Evolutionary conservation across 2,113 vertebrate species (phyloP).

Genomic region (Rhynchopsitta pachyrhyncha): DNA sequence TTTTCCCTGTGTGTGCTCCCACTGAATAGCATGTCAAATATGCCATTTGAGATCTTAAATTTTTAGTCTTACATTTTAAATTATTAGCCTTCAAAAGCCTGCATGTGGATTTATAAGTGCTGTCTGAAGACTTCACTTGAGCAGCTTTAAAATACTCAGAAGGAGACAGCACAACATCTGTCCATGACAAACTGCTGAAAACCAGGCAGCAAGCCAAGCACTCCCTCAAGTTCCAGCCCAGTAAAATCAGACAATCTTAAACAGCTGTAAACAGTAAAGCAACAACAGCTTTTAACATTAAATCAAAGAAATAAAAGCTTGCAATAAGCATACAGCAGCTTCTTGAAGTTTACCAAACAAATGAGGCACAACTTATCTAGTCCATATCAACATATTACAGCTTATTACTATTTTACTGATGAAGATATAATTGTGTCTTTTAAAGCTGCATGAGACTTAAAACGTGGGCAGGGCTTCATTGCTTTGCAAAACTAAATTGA

Average conservation of each 20-base stretch:
- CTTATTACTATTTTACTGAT: neutral
- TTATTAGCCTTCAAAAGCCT: constrained; percentile 50
- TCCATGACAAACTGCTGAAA: constrained; percentile 53
- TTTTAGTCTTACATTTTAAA: constrained; percentile 26
- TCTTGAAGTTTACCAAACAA: neutral
- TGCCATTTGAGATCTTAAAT: neutral
- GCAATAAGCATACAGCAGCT: neutral
- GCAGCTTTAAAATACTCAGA: constrained; percentile 45
- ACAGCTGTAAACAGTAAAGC: constrained; percentile 37
- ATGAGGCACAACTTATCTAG: neutral
- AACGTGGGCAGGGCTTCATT: neutral
- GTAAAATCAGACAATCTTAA: neutral
- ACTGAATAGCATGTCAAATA: neutral
- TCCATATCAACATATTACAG: neutral
- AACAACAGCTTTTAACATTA: constrained; percentile 3
- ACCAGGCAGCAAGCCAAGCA: constrained; percentile 54
- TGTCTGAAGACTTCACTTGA: constrained; percentile 62
- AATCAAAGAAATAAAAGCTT: constrained; percentile 22
- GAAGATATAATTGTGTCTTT: neutral
- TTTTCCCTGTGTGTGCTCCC: neutral
- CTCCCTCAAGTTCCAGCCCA: constrained; percentile 19
- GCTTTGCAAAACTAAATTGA: neutral
- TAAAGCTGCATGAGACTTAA: neutral
- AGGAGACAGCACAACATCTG: constrained; percentile 63
- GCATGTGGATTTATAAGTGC: constrained; percentile 45